Conservation (phyloP, 1,140 invertebrate genomes). For the Pomacea maculata region DNA sequence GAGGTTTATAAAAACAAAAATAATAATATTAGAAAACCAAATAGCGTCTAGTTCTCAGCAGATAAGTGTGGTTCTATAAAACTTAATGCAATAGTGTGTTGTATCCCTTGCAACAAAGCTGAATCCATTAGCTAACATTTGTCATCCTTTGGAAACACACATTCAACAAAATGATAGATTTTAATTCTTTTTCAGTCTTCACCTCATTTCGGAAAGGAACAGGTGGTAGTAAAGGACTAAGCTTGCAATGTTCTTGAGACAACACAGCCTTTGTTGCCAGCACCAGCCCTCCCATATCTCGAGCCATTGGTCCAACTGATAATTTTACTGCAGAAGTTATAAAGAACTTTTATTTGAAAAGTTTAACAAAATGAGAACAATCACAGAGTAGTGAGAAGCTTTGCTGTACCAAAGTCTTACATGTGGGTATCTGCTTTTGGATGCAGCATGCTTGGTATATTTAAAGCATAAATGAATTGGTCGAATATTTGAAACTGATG, state of each 20-base stretch:
- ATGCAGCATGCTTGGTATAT: no score
- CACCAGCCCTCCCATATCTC: constrained; percentile 48
- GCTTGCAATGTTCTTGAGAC: constrained; percentile 35
- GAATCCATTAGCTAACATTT: no score
- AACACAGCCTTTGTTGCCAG: constrained; percentile 42
- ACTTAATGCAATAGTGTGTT: no score
- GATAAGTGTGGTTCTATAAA: no score
- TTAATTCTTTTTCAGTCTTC: background rate
- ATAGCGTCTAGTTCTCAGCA: no score
- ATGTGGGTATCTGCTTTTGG: no score
- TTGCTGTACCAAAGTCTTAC: background rate
- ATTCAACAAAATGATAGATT: no score
- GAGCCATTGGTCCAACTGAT: constrained; percentile 45
- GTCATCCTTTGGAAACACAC: no score
- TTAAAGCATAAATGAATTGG: background rate
- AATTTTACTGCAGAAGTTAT: constrained; percentile 28
- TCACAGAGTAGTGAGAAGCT: background rate
- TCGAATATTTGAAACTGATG: background rate
- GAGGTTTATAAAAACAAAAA: no score
- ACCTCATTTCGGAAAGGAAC: constrained; percentile 49
- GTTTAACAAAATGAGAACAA: background rate
- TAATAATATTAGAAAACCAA: no score
- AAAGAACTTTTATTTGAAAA: background rate
- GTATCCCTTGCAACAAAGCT: no score
- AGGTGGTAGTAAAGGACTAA: constrained; percentile 44